These are phyloP conservation scores for Sebastes iracundus DNA, from an alignment of 2,797 vertebrate genomes.

Conservation along the genomic window DNA sequence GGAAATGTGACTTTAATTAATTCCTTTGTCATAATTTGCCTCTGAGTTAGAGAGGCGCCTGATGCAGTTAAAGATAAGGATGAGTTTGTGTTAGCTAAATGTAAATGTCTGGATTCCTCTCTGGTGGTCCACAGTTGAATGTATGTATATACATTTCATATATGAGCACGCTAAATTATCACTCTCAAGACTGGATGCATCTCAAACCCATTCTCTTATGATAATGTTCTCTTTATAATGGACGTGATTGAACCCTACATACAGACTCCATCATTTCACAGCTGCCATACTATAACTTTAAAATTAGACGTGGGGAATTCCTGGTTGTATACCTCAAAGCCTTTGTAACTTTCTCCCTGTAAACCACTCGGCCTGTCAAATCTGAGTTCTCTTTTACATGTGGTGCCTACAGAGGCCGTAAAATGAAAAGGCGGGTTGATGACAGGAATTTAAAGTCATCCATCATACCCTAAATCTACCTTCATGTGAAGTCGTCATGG, in stretches of 20 bases:
- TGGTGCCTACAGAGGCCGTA: constrained; percentile 40
- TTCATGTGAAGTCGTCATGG: constrained; percentile 1
- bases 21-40: constrained; percentile 11
- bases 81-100: neutral
- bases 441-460: constrained; percentile 48
- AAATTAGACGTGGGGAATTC: constrained; percentile 67
- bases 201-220: neutral
- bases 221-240: neutral
- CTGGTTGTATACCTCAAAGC: constrained; percentile 66
- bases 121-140: constrained; percentile 22
- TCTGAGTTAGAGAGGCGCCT: neutral
- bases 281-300: constrained; percentile 37
- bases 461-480: constrained; percentile 17
- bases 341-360: constrained; percentile 14
- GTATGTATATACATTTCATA: neutral
- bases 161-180: neutral
- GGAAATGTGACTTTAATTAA: constrained; percentile 26
- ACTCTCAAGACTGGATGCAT: neutral
- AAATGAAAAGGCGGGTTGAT: constrained; percentile 43
- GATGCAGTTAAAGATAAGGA: constrained; percentile 16
- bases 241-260: constrained; percentile 4
- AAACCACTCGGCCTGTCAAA: constrained; percentile 27
- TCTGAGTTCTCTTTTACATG: constrained; percentile 38
- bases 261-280: constrained; percentile 19
- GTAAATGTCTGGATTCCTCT: neutral